phyloP scores from a whole-genome alignment of 2,888 invertebrate species.

The Operophtera brumata region DNA sequence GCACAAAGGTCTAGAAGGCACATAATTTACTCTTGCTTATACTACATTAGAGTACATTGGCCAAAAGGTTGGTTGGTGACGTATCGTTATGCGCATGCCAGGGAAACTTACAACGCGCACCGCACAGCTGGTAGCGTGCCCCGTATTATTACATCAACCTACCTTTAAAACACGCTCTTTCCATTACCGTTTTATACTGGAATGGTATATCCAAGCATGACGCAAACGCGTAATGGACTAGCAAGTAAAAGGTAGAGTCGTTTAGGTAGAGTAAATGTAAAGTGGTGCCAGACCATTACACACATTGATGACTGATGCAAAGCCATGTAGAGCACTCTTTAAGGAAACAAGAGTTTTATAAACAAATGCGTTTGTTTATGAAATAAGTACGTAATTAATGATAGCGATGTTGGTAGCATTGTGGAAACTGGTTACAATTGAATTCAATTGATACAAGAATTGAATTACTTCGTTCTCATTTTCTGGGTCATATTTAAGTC shows the following conservation, averaged over 20 bases:
- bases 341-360: neutral
- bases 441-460: too few species aligned
- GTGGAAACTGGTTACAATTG: too few species aligned
- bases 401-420: too few species aligned
- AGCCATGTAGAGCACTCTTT: constrained; percentile 21
- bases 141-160: constrained; percentile 32
- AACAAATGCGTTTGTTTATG: neutral
- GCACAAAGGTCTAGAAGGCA: too few species aligned
- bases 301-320: constrained; percentile 23
- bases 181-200: constrained; percentile 36
- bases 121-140: constrained; percentile 60
- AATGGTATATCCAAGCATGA: too few species aligned
- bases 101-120: constrained; percentile 67
- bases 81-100: constrained; percentile 53
- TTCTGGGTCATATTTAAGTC: too few species aligned
- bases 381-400: neutral
- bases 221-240: constrained; percentile 4
- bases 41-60: constrained; percentile 39
- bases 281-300: constrained; percentile 16
- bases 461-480: too few species aligned
- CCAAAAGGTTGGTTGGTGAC: constrained; percentile 46
- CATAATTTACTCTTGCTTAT: too few species aligned
- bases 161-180: constrained; percentile 9
- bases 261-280: constrained; percentile 6
- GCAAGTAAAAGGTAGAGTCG: neutral